Percentiles rank a stretch among this genome's conserved stretches.
phyloP scores from a whole-genome alignment of 2,797 vertebrate genomes.

The Sciurus carolinensis region DNA sequence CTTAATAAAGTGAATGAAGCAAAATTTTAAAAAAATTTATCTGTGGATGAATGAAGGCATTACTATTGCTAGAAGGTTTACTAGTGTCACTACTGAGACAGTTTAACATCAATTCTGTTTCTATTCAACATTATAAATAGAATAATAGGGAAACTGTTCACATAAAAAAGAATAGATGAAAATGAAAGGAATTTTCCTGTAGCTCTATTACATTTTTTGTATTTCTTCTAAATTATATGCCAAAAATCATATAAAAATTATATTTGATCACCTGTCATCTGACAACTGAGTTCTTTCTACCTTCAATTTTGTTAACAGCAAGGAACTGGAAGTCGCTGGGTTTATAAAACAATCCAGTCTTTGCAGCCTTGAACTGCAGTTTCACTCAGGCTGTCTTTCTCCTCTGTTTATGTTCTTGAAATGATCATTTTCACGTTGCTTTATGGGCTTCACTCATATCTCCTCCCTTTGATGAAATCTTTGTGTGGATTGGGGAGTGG shows the following conservation, averaged over 20 bases:
- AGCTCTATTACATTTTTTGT: background rate
- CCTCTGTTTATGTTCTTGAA: background rate
- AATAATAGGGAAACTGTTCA: background rate
- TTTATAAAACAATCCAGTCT: background rate
- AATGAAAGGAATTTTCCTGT: background rate
- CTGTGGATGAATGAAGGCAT: background rate
- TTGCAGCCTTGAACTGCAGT: background rate
- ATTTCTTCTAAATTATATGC: background rate
- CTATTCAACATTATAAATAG: background rate
- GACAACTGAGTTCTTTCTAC: background rate
- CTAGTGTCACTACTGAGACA: background rate
- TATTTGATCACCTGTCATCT: background rate
- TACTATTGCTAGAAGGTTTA: background rate
- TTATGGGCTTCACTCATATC: background rate
- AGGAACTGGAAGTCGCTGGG: background rate
- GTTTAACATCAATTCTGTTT: background rate
- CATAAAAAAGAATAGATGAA: background rate
- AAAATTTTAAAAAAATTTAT: conserved; percentile 5
- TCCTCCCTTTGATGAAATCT: background rate
- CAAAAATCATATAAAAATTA: background rate
- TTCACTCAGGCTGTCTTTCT: background rate
- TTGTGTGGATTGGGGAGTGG: background rate
- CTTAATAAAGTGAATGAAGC: conserved; percentile 17
- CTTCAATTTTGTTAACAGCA: background rate
- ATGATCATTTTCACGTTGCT: background rate